Evolutionary conservation across 2,888 invertebrate species (phyloP).

Genomic region (Macrostomum cliftonense): DNA sequence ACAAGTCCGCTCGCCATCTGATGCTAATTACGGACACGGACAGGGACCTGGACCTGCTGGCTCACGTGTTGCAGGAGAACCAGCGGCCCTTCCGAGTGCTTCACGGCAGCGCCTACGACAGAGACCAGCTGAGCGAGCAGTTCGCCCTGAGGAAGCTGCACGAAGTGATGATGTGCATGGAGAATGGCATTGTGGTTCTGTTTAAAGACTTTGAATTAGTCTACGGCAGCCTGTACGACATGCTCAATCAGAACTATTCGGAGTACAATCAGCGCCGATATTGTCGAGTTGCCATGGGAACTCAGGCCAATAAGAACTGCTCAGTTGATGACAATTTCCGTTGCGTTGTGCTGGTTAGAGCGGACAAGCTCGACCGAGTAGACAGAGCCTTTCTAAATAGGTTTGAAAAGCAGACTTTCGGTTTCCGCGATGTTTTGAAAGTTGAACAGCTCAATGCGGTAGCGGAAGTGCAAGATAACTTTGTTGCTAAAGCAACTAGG

Average conservation of each 20-base stretch:
- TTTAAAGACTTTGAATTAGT: conserved; percentile 18
- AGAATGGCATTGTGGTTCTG: conserved; percentile 17
- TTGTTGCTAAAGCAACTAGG: no score
- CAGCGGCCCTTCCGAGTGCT: conserved; percentile 15
- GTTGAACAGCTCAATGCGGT: no score
- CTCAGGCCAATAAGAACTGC: conserved; percentile 19
- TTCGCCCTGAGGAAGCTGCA: conserved; percentile 19
- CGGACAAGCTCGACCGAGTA: conserved; percentile 14
- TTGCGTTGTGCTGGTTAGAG: conserved; percentile 19
- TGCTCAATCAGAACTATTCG: conserved; percentile 16
- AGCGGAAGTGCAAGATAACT: no score
- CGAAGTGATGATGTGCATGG: conserved; percentile 20
- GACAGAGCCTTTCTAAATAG: conserved; percentile 22
- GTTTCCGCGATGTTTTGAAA: conserved; percentile 15
- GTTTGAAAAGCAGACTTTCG: conserved; percentile 22
- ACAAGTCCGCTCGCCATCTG: conserved; percentile 16
- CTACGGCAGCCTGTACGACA: conserved; percentile 18
- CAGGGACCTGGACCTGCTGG: conserved; percentile 9
- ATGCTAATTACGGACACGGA: conserved; percentile 14
- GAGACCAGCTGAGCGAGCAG: conserved; percentile 18
- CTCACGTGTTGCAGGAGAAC: not conserved
- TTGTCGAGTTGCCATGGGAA: conserved; percentile 18
- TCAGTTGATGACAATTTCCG: conserved; percentile 18
- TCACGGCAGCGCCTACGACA: conserved; percentile 20
- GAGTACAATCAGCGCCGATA: conserved; percentile 17